Evolutionary conservation across 2,888 invertebrate genomes (phyloP).

Genomic region (Tenthredo livida): DNA sequence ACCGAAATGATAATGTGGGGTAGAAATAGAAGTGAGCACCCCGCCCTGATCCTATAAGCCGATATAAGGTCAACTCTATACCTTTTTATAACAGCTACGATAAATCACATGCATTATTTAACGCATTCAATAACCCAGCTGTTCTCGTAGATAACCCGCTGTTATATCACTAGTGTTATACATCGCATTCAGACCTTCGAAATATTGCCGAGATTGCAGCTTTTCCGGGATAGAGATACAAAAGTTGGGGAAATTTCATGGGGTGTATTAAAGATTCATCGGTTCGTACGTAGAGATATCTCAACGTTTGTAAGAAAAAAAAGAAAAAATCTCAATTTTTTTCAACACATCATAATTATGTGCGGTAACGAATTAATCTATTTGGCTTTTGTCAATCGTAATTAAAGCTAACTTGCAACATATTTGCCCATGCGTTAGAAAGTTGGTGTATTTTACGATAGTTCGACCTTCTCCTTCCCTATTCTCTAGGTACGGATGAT

Average conservation of each 20-base stretch:
- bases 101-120: slow-evolving; percentile 34
- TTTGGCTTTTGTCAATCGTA: background rate
- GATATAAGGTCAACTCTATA: background rate
- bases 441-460: slow-evolving; percentile 13
- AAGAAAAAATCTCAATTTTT: background rate
- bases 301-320: too few relatives aligned
- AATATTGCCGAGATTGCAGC: background rate
- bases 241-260: too few relatives aligned
- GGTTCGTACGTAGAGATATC: too few relatives aligned
- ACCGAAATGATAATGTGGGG: background rate
- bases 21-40: background rate
- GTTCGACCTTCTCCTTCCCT: background rate
- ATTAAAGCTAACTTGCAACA: background rate
- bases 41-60: background rate
- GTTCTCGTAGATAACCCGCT: slow-evolving; percentile 22
- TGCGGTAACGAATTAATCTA: background rate
- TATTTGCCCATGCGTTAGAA: slow-evolving; percentile 17
- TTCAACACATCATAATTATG: background rate
- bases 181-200: background rate
- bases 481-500: background rate
- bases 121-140: slow-evolving; percentile 8
- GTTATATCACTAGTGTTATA: background rate
- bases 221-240: background rate
- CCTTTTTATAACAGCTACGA: slow-evolving; percentile 1
- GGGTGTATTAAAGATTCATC: too few relatives aligned